Conservation (phyloP, 2,888 invertebrate species). For the Cryptus viduatorius region DNA sequence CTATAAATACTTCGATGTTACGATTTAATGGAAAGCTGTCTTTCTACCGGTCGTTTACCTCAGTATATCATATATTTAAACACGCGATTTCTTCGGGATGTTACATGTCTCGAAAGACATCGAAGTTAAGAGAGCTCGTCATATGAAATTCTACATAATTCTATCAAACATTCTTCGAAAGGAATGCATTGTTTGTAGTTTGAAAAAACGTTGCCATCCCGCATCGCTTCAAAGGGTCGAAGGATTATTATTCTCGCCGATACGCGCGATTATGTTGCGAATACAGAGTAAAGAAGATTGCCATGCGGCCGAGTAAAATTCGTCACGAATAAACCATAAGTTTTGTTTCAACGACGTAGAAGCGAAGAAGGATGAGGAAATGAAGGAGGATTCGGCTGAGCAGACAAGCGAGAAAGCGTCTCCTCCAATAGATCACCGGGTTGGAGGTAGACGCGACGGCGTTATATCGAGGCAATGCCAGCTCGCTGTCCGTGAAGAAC, state of each 20-base stretch:
- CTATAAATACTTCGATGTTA: too few species aligned
- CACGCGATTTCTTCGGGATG: too few species aligned
- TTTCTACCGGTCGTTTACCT: too few species aligned
- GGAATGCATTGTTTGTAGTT: not conserved
- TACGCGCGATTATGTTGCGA: slow-evolving; percentile 17
- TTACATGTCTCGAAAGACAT: too few species aligned
- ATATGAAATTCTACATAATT: too few species aligned
- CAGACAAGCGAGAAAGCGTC: slow-evolving; percentile 57
- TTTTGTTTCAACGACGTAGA: slow-evolving; percentile 33
- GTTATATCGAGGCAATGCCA: slow-evolving; percentile 62
- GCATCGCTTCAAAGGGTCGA: not conserved
- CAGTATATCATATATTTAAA: too few species aligned
- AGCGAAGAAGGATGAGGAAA: slow-evolving; percentile 36
- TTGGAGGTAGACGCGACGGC: slow-evolving; percentile 25
- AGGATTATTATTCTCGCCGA: not conserved
- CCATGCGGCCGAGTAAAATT: slow-evolving; percentile 33
- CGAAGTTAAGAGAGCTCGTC: too few species aligned
- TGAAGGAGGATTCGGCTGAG: slow-evolving; percentile 53
- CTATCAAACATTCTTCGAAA: not conserved
- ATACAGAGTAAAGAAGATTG: slow-evolving; percentile 46
- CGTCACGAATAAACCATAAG: slow-evolving; percentile 36
- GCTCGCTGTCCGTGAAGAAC: slow-evolving; percentile 65
- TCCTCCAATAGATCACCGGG: slow-evolving; percentile 63
- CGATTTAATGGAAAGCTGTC: too few species aligned
- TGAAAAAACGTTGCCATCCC: not conserved